Evolutionary conservation across 2,113 vertebrate genomes (phyloP).

Genomic region (Dasyurus viverrinus): DNA sequence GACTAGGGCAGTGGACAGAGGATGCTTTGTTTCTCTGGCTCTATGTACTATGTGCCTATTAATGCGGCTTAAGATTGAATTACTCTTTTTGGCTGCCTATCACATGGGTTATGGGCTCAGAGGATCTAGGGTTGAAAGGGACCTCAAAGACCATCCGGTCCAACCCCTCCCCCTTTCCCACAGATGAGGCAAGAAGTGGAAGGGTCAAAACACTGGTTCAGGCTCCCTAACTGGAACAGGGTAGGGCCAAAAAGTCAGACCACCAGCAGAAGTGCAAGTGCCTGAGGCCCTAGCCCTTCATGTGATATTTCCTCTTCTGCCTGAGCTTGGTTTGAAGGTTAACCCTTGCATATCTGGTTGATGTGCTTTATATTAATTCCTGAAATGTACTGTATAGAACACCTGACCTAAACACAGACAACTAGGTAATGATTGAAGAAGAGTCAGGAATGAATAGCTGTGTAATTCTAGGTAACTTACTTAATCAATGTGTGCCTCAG

Average conservation of each 20-base stretch:
- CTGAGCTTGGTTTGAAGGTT: not conserved
- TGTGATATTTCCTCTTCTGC: not conserved
- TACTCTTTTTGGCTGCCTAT: not conserved
- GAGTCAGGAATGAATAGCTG: not conserved
- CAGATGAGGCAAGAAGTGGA: not conserved
- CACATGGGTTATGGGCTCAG: not conserved
- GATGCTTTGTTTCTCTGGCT: not conserved
- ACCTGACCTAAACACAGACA: not conserved
- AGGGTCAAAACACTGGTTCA: not conserved
- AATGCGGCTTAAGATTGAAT: not conserved
- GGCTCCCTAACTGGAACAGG: not conserved
- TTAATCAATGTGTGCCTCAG: not conserved
- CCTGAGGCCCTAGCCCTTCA: not conserved
- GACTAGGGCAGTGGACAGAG: not conserved
- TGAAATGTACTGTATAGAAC: not conserved
- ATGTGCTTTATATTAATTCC: not conserved
- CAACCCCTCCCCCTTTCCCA: not conserved
- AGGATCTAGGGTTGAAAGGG: slow-evolving; percentile 1
- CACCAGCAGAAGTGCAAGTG: not conserved
- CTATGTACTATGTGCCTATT: not conserved
- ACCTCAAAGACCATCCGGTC: slow-evolving; percentile 3
- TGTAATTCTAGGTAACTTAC: not conserved
- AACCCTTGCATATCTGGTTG: not conserved
- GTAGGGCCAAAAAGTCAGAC: not conserved
- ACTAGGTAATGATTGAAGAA: not conserved